Evolutionary conservation across 2,888 invertebrate genomes (phyloP).

Genomic region (Iselma pallidipennis): DNA sequence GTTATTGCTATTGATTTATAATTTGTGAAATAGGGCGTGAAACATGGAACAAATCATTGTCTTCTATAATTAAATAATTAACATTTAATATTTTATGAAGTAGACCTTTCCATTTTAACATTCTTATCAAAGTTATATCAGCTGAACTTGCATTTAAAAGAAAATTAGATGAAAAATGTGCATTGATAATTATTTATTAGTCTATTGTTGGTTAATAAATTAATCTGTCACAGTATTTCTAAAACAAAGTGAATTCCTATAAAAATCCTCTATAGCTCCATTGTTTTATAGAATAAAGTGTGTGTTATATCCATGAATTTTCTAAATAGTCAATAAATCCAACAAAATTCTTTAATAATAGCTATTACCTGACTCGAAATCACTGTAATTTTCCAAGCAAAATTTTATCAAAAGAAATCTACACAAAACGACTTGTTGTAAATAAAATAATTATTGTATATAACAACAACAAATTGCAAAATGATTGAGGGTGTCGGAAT

Average conservation of each 20-base stretch:
- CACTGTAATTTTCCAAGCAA: constrained; percentile 31
- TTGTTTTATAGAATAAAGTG: neutral
- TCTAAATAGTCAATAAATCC: constrained; percentile 17
- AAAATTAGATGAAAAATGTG: neutral
- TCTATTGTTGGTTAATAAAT: neutral
- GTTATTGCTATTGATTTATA: neutral
- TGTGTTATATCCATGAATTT: constrained; percentile 1
- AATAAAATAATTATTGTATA: constrained; percentile 16
- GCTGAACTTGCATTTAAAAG: neutral
- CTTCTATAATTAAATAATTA: neutral
- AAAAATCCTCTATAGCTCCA: neutral
- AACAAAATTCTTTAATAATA: constrained; percentile 26
- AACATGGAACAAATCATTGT: neutral
- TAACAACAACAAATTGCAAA: constrained; percentile 43
- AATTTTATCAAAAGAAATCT: constrained; percentile 32
- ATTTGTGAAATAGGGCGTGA: neutral
- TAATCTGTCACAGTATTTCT: neutral
- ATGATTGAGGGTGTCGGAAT: constrained; percentile 43
- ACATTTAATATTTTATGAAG: neutral
- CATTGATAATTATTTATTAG: no score
- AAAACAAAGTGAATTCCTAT: neutral
- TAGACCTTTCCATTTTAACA: no score
- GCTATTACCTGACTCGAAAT: constrained; percentile 23
- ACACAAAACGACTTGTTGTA: constrained; percentile 25
- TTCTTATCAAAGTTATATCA: no score